Evolutionary conservation across 2,113 vertebrate species (phyloP).

Genomic region (Sinocyclocheilus anshuiensis): DNA sequence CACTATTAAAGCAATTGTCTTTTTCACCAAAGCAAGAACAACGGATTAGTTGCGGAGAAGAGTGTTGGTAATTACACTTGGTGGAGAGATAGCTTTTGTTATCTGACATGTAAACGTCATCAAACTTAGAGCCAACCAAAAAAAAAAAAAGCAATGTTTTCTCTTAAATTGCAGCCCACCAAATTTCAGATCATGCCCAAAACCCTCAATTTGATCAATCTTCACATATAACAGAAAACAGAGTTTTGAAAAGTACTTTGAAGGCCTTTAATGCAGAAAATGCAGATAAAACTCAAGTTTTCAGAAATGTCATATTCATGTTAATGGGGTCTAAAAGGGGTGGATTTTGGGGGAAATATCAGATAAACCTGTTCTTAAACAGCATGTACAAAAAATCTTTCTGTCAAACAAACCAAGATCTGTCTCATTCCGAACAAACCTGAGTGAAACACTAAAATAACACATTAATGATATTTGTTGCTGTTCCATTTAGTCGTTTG

Average conservation of each 20-base stretch:
- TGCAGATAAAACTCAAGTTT: too few relatives aligned
- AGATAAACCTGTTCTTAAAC: not conserved
- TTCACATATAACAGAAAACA: not conserved
- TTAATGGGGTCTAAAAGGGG: not conserved
- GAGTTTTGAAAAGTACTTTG: not conserved
- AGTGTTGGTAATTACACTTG: too few relatives aligned
- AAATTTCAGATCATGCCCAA: not conserved
- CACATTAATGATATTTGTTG: not conserved
- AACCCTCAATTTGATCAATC: not conserved
- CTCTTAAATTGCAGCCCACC: not conserved
- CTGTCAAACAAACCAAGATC: not conserved
- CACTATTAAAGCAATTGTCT: too few relatives aligned
- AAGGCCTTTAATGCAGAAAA: too few relatives aligned
- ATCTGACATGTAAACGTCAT: not conserved
- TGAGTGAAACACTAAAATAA: not conserved
- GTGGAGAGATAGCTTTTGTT: too few relatives aligned
- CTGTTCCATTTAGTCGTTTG: not conserved
- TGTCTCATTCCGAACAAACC: not conserved
- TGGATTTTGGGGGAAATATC: not conserved
- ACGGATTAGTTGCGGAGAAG: too few relatives aligned
- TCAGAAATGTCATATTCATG: not conserved
- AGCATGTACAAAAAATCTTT: not conserved
- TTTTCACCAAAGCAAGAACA: too few relatives aligned
- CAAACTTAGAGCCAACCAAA: not conserved
- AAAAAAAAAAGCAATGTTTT: not conserved